Percentiles rank a stretch among this genome's conserved stretches.
Conservation (phyloP, 2,113 vertebrate species). For the Grallaria varia region DNA sequence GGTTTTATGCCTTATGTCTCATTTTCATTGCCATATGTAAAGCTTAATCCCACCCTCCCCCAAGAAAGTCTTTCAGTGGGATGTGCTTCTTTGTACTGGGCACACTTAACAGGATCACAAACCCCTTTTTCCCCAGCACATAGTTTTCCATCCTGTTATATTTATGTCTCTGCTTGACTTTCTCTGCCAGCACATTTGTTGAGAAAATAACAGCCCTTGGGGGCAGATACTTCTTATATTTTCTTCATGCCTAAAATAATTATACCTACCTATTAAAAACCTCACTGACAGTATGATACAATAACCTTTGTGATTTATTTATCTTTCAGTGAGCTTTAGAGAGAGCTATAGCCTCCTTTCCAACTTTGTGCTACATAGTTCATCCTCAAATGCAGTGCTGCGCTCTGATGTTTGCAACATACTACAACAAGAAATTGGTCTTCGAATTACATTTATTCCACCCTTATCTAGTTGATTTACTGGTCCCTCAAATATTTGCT, state of each 20-base stretch:
- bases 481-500: constrained; percentile 66
- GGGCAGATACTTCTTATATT: constrained; percentile 5
- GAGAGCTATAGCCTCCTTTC: constrained; percentile 21
- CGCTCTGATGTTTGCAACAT: constrained; percentile 27
- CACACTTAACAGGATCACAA: not conserved
- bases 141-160: not conserved
- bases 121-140: not conserved
- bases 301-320: constrained; percentile 53
- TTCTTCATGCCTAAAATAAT: constrained; percentile 9
- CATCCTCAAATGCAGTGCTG: constrained; percentile 50
- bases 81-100: not conserved
- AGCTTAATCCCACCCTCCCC: not conserved
- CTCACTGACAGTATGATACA: constrained; percentile 1
- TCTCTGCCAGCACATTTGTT: constrained; percentile 14
- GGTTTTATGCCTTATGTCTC: not conserved
- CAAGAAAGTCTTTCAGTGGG: not conserved
- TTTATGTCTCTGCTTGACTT: constrained; percentile 30
- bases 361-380: constrained; percentile 15
- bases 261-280: constrained; percentile 43
- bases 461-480: constrained; percentile 46
- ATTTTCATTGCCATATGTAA: not conserved
- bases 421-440: constrained; percentile 33
- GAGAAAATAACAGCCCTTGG: constrained; percentile 26
- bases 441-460: constrained; percentile 55
- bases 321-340: constrained; percentile 27